Base-by-base conservation (phyloP, 92 coral and sea anemone genomes). In the Chrysogorgia sp. region DNA sequence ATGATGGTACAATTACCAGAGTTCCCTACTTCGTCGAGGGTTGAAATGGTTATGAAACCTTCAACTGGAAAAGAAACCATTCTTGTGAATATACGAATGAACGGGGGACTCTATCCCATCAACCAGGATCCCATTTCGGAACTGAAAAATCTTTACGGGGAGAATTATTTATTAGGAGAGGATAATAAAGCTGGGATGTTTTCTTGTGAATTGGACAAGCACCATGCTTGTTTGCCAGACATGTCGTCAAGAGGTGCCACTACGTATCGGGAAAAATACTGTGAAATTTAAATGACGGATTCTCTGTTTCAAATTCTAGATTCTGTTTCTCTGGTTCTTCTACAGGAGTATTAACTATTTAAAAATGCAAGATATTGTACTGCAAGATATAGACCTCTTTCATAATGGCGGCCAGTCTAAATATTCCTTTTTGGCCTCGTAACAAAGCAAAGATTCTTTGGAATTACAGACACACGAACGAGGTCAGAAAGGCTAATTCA, bases 211-310 rank as follows among this genome's bases (percentile, higher is more conserved):
- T 7, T 34, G 21, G 65, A 72, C 17, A 56, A 56, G n/a, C 79
- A 72, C 33, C 79, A 72, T 55, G 79, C 79, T 21, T 72, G 79
- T 55, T 30, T 72, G 65, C 79, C 79, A 48, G 50, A 58, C 31
- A 55, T 55, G 65, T 1, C 47, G 6, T 53, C 48, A 64, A 53
- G 79, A 56, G 79, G 79, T 19, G 79, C 50, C 1, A 72, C 50
- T 23, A 72, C 79, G 5, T 72, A 72, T 56, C 48, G 55, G 10
- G 79, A 72, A 15, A 32, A 52, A 10, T 72, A 72, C 35, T 72
- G 79, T 32, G 50, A 52, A 37, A 72, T 72, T 48, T 72, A 34
- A 40, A 47, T 13, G 67, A 3, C 23, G 41, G n/a, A 15, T 32
- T 12, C 20, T 63, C 37, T n/a, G n/a, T n/a, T n/a, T n/a, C n/a